These are phyloP conservation scores for Saccopteryx bilineata DNA, from an alignment of 2,113 vertebrate species.

Conservation along the genomic window DNA sequence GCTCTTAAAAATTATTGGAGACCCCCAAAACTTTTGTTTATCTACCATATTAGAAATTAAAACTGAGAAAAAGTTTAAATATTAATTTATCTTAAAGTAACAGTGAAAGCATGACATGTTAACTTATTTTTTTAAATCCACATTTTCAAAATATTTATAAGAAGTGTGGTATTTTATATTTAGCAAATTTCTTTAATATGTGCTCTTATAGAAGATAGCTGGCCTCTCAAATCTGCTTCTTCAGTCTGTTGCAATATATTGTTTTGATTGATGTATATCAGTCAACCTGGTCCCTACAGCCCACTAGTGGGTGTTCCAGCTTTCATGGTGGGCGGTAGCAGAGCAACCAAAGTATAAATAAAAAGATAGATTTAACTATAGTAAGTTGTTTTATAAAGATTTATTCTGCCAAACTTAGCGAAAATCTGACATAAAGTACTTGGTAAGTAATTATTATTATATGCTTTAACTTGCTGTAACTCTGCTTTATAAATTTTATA, in stretches of 20 bases:
- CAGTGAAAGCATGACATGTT: background rate
- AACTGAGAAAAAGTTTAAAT: background rate
- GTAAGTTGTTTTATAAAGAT: too few relatives aligned
- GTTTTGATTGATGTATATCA: background rate
- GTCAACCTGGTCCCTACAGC: too few relatives aligned
- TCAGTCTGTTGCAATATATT: background rate
- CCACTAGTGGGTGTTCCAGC: too few relatives aligned
- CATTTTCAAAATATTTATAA: background rate
- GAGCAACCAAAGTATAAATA: too few relatives aligned
- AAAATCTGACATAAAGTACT: too few relatives aligned
- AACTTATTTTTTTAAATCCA: background rate
- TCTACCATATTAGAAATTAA: constrained; percentile 40
- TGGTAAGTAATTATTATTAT: too few relatives aligned
- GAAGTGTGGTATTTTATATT: background rate
- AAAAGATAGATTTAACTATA: too few relatives aligned
- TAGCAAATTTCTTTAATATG: background rate
- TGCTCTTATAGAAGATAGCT: background rate
- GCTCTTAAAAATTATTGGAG: background rate
- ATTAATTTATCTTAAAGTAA: constrained; percentile 25
- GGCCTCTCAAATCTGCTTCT: background rate
- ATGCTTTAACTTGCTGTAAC: too few relatives aligned
- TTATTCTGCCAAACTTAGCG: too few relatives aligned
- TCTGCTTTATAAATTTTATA: too few relatives aligned
- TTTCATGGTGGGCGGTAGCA: too few relatives aligned
- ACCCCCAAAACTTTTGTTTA: background rate